Evolutionary conservation across 2,888 invertebrate species (phyloP).

Genomic region (Drosophila dives): DNA sequence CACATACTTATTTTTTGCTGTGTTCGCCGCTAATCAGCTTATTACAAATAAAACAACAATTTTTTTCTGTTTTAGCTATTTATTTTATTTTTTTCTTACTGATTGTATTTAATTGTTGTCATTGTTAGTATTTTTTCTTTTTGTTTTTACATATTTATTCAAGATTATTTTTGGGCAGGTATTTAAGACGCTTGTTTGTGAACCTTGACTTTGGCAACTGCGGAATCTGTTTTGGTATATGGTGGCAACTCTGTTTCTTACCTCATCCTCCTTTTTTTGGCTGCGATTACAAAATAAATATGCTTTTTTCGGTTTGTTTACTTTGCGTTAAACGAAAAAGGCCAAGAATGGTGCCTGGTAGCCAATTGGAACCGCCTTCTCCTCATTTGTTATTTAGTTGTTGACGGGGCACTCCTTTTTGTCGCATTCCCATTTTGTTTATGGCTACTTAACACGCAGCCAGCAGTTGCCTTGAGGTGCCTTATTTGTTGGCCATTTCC

Average conservation of each 20-base stretch:
- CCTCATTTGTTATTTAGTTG: not conserved
- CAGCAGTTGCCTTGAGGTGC: slow-evolving; percentile 18
- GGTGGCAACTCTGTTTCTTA: slow-evolving; percentile 39
- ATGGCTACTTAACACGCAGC: slow-evolving; percentile 47
- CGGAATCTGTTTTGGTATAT: not conserved
- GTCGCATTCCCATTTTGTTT: slow-evolving; percentile 46
- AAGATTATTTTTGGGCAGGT: slow-evolving; percentile 57
- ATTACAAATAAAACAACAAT: slow-evolving; percentile 35
- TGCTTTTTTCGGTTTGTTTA: slow-evolving; percentile 12
- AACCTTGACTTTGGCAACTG: slow-evolving; percentile 1
- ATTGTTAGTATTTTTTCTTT: slow-evolving; percentile 6
- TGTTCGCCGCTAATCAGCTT: slow-evolving; percentile 47
- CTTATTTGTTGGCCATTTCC: not conserved
- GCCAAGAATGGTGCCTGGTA: slow-evolving; percentile 40
- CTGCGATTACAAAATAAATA: slow-evolving; percentile 37
- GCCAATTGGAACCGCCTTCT: slow-evolving; percentile 35
- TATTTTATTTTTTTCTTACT: slow-evolving; percentile 20
- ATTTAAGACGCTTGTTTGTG: slow-evolving; percentile 29
- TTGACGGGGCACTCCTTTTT: slow-evolving; percentile 39
- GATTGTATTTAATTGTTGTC: slow-evolving; percentile 57
- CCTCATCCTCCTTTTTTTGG: slow-evolving; percentile 25
- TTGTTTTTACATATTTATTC: slow-evolving; percentile 54
- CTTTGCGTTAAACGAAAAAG: not conserved
- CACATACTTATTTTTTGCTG: not conserved
- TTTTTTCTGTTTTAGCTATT: slow-evolving; percentile 6